Conservation (phyloP, 1,140 invertebrate species). For the Drosophila navojoa region DNA sequence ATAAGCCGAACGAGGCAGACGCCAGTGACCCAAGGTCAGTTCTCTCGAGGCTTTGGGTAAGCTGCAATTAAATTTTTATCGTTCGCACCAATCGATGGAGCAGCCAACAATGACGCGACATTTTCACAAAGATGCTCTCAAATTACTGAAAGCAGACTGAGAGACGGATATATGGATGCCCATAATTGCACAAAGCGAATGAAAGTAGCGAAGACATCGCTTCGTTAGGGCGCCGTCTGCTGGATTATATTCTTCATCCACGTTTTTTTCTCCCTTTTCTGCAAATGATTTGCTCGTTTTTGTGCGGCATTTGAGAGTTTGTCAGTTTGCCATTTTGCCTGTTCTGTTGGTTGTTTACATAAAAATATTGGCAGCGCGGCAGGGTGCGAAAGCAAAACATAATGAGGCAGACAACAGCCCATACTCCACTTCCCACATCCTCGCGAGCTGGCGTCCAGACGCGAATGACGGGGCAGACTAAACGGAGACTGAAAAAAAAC, state of each 20-base stretch:
- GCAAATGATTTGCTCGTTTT: constrained; percentile 67
- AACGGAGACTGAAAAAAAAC: constrained; percentile 18
- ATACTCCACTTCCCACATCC: constrained; percentile 21
- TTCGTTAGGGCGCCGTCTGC: constrained; percentile 52
- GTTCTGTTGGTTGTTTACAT: constrained; percentile 64
- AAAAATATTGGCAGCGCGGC: constrained; percentile 61
- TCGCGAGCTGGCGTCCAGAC: constrained; percentile 5
- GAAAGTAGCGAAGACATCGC: constrained; percentile 40
- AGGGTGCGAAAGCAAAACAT: constrained; percentile 52
- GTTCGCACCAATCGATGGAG: constrained; percentile 11
- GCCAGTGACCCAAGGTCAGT: constrained; percentile 21
- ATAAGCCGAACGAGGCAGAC: constrained; percentile 7
- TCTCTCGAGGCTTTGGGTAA: constrained; percentile 14
- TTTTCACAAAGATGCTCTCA: not conserved
- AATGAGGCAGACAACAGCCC: constrained; percentile 67
- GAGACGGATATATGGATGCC: not conserved
- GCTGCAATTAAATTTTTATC: constrained; percentile 33
- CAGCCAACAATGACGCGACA: constrained; percentile 36
- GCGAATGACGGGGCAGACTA: constrained; percentile 29
- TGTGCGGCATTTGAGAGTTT: constrained; percentile 35
- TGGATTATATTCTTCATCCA: not conserved
- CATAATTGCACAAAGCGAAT: constrained; percentile 72
- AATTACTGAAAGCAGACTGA: not conserved
- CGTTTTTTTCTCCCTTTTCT: constrained; percentile 12
- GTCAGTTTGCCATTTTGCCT: constrained; percentile 33